A percentile compares a stretch with the other conserved stretches of the same genome.
Evolutionary conservation across 2,797 vertebrate genomes (phyloP).

Genomic region (Mus spretus): DNA sequence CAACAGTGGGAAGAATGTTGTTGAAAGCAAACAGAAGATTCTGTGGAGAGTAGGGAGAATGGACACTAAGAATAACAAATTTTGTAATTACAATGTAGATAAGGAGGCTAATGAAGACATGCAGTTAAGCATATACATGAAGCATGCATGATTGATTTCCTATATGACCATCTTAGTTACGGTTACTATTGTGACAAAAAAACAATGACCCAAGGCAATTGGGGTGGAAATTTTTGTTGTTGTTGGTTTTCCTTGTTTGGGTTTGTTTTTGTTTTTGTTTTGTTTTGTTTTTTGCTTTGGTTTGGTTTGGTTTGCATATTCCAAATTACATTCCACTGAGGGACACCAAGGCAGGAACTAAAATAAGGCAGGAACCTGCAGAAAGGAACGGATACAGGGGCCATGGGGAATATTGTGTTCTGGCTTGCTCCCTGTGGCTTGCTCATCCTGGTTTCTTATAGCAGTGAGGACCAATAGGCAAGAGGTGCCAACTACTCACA

Average conservation of each 20-base stretch:
- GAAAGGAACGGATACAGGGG: background rate
- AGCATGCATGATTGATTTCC: background rate
- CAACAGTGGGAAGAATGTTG: background rate
- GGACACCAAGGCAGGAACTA: background rate
- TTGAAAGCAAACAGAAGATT: background rate
- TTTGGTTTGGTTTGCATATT: background rate
- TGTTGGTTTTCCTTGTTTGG: background rate
- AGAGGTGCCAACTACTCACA: background rate
- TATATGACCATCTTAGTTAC: background rate
- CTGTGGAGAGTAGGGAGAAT: background rate
- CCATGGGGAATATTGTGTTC: background rate
- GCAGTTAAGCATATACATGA: background rate
- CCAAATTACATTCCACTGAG: background rate
- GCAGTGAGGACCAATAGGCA: background rate
- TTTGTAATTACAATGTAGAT: conserved; percentile 4
- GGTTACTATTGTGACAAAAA: background rate
- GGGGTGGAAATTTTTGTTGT: background rate
- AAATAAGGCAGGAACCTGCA: background rate
- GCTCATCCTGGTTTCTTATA: background rate
- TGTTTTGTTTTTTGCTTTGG: background rate
- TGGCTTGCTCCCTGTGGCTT: background rate
- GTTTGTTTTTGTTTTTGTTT: background rate
- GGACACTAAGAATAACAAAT: background rate
- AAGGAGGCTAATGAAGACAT: conserved; percentile 22
- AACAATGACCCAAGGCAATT: background rate